Evolutionary conservation across 2,113 vertebrate genomes (phyloP).

Genomic region (Falco punctatus): DNA sequence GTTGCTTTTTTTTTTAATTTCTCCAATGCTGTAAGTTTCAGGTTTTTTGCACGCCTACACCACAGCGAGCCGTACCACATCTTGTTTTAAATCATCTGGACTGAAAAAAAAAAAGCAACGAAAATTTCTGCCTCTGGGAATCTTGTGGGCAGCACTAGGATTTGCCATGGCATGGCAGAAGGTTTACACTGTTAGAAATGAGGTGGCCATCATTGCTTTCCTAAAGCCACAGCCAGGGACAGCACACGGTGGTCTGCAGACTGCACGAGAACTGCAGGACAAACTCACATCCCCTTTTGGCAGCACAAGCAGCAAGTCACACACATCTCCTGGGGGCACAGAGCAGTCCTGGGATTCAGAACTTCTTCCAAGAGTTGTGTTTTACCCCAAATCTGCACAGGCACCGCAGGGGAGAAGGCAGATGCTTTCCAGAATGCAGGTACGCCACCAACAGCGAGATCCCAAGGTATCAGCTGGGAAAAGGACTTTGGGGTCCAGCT

Average conservation of each 20-base stretch:
- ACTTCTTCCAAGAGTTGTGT: too few species aligned
- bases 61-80: rapidly evolving
- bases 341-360: rapidly evolving
- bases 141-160: background rate
- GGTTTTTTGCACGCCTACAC: background rate
- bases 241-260: rapidly evolving
- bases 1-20: background rate
- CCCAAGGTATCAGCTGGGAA: background rate
- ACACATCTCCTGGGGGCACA: background rate
- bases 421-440: background rate
- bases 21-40: background rate
- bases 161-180: background rate
- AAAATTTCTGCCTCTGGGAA: background rate
- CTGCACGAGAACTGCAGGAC: background rate
- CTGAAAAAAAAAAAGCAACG: background rate
- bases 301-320: rapidly evolving
- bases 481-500: background rate
- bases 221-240: background rate
- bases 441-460: rapidly evolving
- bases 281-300: too few species aligned
- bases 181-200: background rate
- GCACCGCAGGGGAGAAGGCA: background rate
- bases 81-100: background rate
- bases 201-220: background rate
- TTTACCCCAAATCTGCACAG: background rate